phyloP scores from a whole-genome alignment of 2,113 vertebrate genomes.

The Origma solitaria region DNA sequence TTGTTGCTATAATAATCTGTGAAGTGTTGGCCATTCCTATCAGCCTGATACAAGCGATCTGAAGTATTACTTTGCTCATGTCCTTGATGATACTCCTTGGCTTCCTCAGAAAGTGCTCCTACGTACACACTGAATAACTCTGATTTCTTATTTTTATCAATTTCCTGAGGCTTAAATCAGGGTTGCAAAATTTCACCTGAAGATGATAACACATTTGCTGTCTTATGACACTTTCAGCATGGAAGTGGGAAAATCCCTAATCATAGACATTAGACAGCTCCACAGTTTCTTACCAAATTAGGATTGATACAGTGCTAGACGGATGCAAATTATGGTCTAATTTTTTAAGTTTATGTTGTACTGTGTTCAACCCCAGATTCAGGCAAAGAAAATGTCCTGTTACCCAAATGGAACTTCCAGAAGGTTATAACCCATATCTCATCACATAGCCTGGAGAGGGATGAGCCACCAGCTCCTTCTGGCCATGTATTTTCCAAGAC shows the following conservation, averaged over 20 bases:
- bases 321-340: not conserved
- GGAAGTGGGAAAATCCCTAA: not conserved
- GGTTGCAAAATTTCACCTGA: not conserved
- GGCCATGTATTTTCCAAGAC: not conserved
- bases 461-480: not conserved
- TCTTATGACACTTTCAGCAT: not conserved
- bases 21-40: not conserved
- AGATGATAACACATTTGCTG: not conserved
- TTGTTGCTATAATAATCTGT: not conserved
- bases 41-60: not conserved
- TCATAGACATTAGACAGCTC: not conserved
- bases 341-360: not conserved
- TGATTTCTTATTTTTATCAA: not conserved
- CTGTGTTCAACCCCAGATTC: not conserved
- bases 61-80: rapidly evolving
- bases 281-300: not conserved
- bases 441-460: not conserved
- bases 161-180: not conserved
- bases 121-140: not conserved
- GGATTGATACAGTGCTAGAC: not conserved
- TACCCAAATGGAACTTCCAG: not conserved
- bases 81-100: not conserved
- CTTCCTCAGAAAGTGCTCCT: not conserved
- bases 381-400: not conserved
- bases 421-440: not conserved